Percentiles rank a stretch among this genome's conserved stretches.
Evolutionary conservation across 2,888 invertebrate species (phyloP).

Genomic region (Seira ritae): DNA sequence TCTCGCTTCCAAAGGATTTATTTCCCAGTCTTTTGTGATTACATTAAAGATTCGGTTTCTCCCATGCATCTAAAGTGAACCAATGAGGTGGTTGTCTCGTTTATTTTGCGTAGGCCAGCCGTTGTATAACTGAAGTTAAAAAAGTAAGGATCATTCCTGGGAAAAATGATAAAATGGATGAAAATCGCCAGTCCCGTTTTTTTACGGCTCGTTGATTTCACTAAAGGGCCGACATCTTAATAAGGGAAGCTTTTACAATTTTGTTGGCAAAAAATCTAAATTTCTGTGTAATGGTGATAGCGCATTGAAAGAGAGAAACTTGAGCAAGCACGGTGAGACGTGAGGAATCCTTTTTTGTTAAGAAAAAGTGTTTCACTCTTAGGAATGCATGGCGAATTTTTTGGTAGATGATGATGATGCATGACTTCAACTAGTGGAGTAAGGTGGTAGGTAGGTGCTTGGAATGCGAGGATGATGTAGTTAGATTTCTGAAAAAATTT

Average conservation of each 20-base stretch:
- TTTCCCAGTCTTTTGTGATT: no score
- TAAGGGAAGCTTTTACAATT: slow-evolving; percentile 7
- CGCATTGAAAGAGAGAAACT: slow-evolving; percentile 2
- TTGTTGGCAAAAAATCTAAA: neutral
- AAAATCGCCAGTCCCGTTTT: slow-evolving; percentile 52
- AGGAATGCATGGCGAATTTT: no score
- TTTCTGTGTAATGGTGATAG: slow-evolving; percentile 18
- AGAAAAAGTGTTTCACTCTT: neutral
- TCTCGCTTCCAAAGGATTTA: no score
- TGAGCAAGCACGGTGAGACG: neutral
- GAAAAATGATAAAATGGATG: slow-evolving; percentile 32
- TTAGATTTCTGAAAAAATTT: no score
- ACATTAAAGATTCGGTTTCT: no score
- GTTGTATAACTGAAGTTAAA: slow-evolving; percentile 54
- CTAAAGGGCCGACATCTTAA: slow-evolving; percentile 36
- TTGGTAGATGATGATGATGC: no score
- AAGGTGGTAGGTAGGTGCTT: no score
- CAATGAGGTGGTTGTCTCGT: neutral
- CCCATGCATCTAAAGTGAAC: no score
- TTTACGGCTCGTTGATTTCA: slow-evolving; percentile 58
- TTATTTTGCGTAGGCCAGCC: slow-evolving; percentile 28
- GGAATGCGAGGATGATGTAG: no score
- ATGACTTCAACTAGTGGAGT: no score
- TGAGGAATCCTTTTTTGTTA: neutral
- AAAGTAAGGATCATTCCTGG: slow-evolving; percentile 21